A percentile compares a stretch with the other conserved stretches of the same genome.
phyloP scores from a whole-genome alignment of 2,113 vertebrate genomes.

The Podocnemis expansa region DNA sequence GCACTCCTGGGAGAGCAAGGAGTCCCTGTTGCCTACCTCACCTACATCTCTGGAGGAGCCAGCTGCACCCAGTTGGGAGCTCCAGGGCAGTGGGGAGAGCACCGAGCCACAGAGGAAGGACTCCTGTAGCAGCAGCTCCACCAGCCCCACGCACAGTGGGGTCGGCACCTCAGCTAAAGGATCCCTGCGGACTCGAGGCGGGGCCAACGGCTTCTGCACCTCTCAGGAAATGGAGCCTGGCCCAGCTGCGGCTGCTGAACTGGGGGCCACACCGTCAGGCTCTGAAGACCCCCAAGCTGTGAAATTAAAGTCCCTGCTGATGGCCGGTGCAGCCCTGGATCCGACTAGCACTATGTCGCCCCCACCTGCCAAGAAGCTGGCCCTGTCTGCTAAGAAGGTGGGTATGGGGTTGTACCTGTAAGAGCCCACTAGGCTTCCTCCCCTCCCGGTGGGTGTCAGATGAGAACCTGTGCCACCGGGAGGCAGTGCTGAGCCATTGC shows the following conservation, averaged over 20 bases:
- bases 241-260: not conserved
- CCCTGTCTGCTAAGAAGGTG: slow-evolving; percentile 91
- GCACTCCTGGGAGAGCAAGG: slow-evolving; percentile 72
- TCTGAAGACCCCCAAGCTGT: slow-evolving; percentile 64
- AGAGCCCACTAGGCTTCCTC: not conserved
- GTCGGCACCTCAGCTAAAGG: slow-evolving; percentile 64
- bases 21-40: slow-evolving; percentile 80
- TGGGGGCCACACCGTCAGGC: slow-evolving; percentile 37
- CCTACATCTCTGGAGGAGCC: slow-evolving; percentile 77
- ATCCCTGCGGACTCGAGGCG: slow-evolving; percentile 20
- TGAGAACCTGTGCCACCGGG: no score
- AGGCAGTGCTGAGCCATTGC: not conserved
- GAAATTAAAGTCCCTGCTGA: slow-evolving; percentile 75
- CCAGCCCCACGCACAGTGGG: not conserved
- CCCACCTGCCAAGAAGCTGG: slow-evolving; percentile 88
- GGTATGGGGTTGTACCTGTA: slow-evolving; percentile 18
- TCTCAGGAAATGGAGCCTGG: slow-evolving; percentile 70
- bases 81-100: accelerated
- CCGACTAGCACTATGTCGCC: slow-evolving; percentile 81
- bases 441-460: not conserved
- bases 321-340: slow-evolving; percentile 69
- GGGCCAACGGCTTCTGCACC: slow-evolving; percentile 29
- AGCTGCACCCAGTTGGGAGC: slow-evolving; percentile 72
- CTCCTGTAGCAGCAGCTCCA: not conserved
- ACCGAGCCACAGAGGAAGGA: not conserved